Percentiles rank a stretch among this genome's conserved stretches.
phyloP scores from a whole-genome alignment of 2,797 vertebrate genomes.

The Pagetopsis macropterus region DNA sequence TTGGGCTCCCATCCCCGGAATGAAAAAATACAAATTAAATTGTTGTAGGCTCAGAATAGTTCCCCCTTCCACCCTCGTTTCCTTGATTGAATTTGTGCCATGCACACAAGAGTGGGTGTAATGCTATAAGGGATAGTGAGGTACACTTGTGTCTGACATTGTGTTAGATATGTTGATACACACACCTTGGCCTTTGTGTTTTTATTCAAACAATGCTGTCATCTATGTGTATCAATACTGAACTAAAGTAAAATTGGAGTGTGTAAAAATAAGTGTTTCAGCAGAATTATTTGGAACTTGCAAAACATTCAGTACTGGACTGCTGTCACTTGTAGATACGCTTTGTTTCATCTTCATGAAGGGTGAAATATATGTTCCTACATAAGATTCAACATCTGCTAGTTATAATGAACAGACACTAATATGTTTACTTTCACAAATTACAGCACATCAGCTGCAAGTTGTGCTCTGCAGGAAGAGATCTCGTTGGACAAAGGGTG shows the following conservation, averaged over 20 bases:
- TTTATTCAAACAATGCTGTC: slow-evolving; percentile 15
- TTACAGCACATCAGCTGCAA: background rate
- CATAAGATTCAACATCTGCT: background rate
- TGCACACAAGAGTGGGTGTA: slow-evolving; percentile 32
- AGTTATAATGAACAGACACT: background rate
- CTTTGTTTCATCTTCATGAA: background rate
- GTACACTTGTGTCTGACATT: slow-evolving; percentile 29
- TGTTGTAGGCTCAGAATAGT: slow-evolving; percentile 60
- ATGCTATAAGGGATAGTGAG: slow-evolving; percentile 35
- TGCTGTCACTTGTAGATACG: background rate
- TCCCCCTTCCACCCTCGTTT: slow-evolving; percentile 41
- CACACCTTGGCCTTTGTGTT: background rate
- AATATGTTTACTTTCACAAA: background rate
- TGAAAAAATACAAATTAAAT: slow-evolving; percentile 81
- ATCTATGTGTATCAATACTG: background rate
- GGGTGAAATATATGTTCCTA: background rate
- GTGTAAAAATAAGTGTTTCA: slow-evolving; percentile 1
- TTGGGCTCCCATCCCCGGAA: slow-evolving; percentile 71
- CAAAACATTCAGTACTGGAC: too few relatives aligned
- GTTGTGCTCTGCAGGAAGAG: background rate
- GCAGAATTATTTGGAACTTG: background rate
- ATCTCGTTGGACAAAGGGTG: background rate
- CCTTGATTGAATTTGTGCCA: slow-evolving; percentile 76
- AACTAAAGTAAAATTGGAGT: slow-evolving; percentile 9
- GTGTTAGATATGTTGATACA: slow-evolving; percentile 17